Evolutionary conservation across 2,888 invertebrate genomes (phyloP).

Genomic region (Platynereis dumerilii): DNA sequence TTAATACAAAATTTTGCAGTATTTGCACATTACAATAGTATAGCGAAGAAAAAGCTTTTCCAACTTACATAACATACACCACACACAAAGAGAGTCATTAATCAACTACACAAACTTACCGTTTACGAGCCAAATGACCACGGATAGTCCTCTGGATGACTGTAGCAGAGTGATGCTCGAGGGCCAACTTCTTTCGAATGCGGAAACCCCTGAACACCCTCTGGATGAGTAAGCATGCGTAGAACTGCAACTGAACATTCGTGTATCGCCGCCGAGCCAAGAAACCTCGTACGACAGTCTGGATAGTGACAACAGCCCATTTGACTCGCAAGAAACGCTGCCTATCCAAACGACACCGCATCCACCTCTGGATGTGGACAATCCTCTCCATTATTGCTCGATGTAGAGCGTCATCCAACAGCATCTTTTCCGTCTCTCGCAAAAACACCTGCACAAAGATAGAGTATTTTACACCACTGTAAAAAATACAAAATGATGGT

Average conservation of each 20-base stretch:
- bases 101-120: too few relatives aligned
- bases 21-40: too few relatives aligned
- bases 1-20: too few relatives aligned
- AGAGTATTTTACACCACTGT: too few relatives aligned
- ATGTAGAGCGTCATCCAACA: conserved; percentile 88
- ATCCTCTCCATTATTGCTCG: conserved; percentile 93
- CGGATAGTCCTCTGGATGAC: conserved; percentile 74
- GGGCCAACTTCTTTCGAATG: conserved; percentile 73
- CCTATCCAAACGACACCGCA: conserved; percentile 80
- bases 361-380: conserved; percentile 90
- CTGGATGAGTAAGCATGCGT: conserved; percentile 74
- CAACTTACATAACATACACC: too few relatives aligned
- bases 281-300: conserved; percentile 72
- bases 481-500: too few relatives aligned
- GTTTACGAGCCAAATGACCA: conserved; percentile 69
- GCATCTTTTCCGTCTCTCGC: conserved; percentile 91
- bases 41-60: too few relatives aligned
- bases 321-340: conserved; percentile 78
- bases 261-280: conserved; percentile 46
- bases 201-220: conserved; percentile 78
- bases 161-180: conserved; percentile 67
- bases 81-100: too few relatives aligned
- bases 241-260: conserved; percentile 52
- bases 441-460: conserved; percentile 72
- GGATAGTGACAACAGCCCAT: conserved; percentile 78